These are phyloP conservation scores for Hemithea aestivaria DNA, from an alignment of 2,888 invertebrate species.

Conservation along the genomic window DNA sequence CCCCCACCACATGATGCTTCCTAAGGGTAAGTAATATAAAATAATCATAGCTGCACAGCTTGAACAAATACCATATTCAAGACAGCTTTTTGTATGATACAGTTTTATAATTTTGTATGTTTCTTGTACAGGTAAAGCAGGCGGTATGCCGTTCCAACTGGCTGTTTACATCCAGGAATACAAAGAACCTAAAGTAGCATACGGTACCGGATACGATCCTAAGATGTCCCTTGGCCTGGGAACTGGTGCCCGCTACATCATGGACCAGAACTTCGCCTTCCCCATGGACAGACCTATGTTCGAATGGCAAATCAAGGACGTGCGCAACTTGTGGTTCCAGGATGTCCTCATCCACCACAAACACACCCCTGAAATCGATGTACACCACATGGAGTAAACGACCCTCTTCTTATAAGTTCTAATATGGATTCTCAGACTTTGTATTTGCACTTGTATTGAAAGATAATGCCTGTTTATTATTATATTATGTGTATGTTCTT, in stretches of 20 bases:
- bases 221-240: slow-evolving; percentile 71
- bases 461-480: no score
- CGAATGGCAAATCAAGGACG: slow-evolving; percentile 46
- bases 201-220: slow-evolving; percentile 64
- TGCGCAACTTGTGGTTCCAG: slow-evolving; percentile 69
- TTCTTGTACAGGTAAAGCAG: slow-evolving; percentile 47
- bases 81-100: no score
- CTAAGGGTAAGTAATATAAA: slow-evolving; percentile 69
- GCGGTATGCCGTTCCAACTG: slow-evolving; percentile 81
- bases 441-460: no score
- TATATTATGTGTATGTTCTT: no score
- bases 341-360: slow-evolving; percentile 77
- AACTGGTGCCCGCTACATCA: slow-evolving; percentile 61
- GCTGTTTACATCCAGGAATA: slow-evolving; percentile 80
- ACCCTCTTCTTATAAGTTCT: neutral
- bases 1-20: slow-evolving; percentile 81
- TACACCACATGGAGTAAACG: slow-evolving; percentile 40
- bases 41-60: no score
- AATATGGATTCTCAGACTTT: no score
- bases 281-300: slow-evolving; percentile 77
- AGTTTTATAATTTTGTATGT: no score
- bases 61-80: no score
- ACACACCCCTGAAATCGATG: slow-evolving; percentile 52
- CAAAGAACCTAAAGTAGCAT: slow-evolving; percentile 56
- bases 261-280: slow-evolving; percentile 74